phyloP scores from a whole-genome alignment of 2,113 vertebrate species.

The Chloebia gouldiae region DNA sequence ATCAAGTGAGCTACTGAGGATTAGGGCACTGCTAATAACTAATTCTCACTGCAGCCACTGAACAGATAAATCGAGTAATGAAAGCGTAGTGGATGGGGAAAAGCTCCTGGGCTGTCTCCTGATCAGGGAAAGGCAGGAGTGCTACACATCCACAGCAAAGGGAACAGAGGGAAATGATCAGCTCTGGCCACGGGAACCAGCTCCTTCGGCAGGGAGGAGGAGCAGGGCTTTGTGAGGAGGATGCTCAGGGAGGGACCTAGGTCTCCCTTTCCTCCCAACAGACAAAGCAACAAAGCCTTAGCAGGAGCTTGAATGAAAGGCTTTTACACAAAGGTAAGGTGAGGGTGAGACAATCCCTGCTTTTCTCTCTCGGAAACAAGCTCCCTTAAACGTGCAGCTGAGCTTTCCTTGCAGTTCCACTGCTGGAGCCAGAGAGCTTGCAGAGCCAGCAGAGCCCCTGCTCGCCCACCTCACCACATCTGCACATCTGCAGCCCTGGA shows the following conservation, averaged over 20 bases:
- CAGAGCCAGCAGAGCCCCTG: not conserved
- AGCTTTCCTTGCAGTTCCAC: not conserved
- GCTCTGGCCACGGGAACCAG: not conserved
- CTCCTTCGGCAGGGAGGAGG: not conserved
- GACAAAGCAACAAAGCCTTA: not conserved
- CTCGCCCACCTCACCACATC: not conserved
- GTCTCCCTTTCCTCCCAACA: not conserved
- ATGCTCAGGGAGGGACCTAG: not conserved
- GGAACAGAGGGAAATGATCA: not conserved
- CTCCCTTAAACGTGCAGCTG: not conserved
- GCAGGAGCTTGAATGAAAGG: not conserved
- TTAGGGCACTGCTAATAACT: not conserved
- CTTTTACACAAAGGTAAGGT: not conserved
- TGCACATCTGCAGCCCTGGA: not conserved
- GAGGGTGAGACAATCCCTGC: not conserved
- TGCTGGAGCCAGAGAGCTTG: not conserved
- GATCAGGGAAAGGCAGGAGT: not conserved
- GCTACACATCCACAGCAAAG: not conserved
- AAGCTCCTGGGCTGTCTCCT: not conserved
- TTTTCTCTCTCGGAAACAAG: not conserved
- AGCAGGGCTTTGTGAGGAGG: not conserved
- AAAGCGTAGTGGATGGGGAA: not conserved
- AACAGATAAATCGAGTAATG: not conserved
- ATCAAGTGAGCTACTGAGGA: not conserved
- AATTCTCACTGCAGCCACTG: not conserved